phyloP scores from a whole-genome alignment of 2,797 vertebrate genomes.

The Molossus molossus region DNA sequence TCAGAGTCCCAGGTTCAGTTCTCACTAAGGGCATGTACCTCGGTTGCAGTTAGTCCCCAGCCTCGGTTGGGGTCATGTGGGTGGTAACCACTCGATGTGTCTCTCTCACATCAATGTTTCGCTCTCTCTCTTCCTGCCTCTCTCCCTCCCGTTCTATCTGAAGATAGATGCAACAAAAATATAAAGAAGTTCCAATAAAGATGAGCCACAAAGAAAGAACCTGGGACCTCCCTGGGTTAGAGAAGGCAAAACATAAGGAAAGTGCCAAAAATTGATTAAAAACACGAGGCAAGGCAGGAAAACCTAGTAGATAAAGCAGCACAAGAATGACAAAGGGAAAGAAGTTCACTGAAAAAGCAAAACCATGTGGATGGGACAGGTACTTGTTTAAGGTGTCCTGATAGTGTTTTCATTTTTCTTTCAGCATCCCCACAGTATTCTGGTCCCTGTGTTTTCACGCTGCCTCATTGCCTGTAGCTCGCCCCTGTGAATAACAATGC shows the following conservation, averaged over 20 bases:
- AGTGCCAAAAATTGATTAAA: accelerated
- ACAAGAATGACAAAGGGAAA: neutral
- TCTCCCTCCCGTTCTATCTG: no score
- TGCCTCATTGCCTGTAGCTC: accelerated
- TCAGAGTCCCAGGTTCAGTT: no score
- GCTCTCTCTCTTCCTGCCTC: no score
- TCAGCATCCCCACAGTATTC: no score
- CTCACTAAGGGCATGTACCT: no score
- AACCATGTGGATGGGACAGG: accelerated
- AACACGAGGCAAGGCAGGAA: neutral
- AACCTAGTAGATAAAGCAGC: no score
- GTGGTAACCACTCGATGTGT: no score
- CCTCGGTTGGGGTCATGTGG: no score
- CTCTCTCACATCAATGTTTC: no score
- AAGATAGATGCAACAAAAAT: no score
- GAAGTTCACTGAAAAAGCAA: neutral
- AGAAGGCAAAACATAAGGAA: neutral
- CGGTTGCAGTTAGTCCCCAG: no score
- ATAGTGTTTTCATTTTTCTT: accelerated
- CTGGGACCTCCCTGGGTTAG: accelerated
- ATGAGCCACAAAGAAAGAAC: neutral
- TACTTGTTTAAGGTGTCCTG: neutral
- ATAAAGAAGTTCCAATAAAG: neutral
- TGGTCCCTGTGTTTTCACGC: accelerated
- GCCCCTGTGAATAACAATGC: neutral